Conservation (phyloP, 2,113 vertebrate species). For the Gila orcuttii region DNA sequence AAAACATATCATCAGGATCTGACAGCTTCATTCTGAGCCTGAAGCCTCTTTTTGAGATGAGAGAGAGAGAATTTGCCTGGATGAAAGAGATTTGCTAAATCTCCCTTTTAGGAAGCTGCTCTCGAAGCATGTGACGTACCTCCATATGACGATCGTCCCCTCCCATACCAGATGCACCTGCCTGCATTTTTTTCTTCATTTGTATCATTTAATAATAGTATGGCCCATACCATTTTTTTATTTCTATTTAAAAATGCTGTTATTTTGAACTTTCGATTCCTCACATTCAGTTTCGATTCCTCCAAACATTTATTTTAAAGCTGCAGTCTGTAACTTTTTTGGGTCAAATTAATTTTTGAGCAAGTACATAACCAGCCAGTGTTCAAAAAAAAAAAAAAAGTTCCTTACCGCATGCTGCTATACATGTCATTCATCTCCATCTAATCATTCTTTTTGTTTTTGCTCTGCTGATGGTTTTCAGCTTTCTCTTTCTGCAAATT, state of each 20-base stretch:
- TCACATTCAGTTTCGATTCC: no score
- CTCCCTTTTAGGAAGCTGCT: constrained; percentile 5
- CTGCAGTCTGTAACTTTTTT: no score
- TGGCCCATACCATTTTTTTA: not conserved
- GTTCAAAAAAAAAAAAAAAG: no score
- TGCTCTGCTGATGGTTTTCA: no score
- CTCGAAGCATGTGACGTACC: not conserved
- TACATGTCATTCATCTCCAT: no score
- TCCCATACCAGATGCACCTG: not conserved
- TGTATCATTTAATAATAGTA: not conserved
- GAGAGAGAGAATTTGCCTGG: not conserved
- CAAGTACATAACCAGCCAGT: no score
- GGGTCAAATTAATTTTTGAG: no score
- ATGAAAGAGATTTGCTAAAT: constrained; percentile 25
- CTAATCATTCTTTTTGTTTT: no score
- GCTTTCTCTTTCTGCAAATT: no score
- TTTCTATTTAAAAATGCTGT: not conserved
- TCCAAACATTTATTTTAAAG: no score
- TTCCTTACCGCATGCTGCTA: no score
- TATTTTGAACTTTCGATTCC: not conserved
- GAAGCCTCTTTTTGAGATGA: constrained; percentile 8
- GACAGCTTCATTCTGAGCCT: constrained; percentile 10
- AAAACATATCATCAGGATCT: not conserved
- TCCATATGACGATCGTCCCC: not conserved
- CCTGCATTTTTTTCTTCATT: not conserved